Evolutionary conservation across 2,113 vertebrate species (phyloP).

Genomic region (Albula glossodonta): DNA sequence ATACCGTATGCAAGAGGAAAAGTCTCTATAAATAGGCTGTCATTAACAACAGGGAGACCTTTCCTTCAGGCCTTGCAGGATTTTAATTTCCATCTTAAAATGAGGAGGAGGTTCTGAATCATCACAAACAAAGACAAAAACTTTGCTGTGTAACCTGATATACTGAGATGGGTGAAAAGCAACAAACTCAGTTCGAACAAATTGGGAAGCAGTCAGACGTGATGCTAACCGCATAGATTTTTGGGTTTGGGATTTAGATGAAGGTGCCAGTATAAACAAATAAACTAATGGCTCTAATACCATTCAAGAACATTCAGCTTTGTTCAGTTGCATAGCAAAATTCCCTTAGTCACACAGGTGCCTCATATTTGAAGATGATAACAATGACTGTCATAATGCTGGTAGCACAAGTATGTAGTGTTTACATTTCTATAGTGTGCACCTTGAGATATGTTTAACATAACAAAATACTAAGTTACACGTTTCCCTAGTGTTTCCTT

Average conservation of each 20-base stretch:
- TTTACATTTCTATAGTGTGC: not conserved
- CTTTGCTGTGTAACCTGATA: not conserved
- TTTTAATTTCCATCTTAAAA: constrained; percentile 41
- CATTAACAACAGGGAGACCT: constrained; percentile 18
- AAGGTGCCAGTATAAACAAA: too few species aligned
- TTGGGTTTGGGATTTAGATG: not conserved
- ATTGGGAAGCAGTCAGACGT: not conserved
- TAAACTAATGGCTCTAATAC: not conserved
- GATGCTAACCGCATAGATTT: not conserved
- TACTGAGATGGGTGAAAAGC: not conserved
- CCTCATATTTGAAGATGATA: not conserved
- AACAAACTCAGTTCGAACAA: not conserved
- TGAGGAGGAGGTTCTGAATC: not conserved
- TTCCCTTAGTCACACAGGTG: not conserved
- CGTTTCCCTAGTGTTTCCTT: not conserved
- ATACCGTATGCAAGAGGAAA: constrained; percentile 25
- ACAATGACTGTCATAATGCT: not conserved
- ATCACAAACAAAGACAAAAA: not conserved
- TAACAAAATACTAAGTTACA: not conserved
- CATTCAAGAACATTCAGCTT: too few species aligned
- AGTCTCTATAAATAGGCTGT: constrained; percentile 40
- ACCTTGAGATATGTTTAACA: not conserved
- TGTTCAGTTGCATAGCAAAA: not conserved
- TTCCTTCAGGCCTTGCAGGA: constrained; percentile 31
- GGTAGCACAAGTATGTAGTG: not conserved